Base-by-base conservation (phyloP, 2,113 vertebrate species). In the Ptychochromis oligacanthus region DNA sequence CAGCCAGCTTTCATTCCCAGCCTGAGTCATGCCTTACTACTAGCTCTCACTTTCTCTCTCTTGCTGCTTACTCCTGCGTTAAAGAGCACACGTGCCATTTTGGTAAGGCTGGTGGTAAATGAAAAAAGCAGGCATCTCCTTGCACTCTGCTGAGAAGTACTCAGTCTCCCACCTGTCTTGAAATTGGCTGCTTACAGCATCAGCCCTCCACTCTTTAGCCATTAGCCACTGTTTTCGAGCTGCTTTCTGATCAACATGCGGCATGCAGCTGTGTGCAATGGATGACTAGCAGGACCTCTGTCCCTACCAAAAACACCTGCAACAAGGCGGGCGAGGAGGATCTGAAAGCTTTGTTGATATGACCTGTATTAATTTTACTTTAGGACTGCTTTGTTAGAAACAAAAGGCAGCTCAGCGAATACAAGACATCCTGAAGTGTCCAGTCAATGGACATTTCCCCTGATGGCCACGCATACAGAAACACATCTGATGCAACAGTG, bases 71-170 rank as follows among this genome's bases (percentile, higher is more conserved):
- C 81, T 62, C 43, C 83, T 75, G 84, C 56, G 49, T 79, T 56
- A 84, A 79, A 78, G 36, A 76, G 52, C 83, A 80, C 17, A 7
- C 61, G 79, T 72, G 64, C 57, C 60, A 62, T 49, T 82, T 79
- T 81, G 49, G 54, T 74, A 55, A 84, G 67, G 76, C 70, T 77
- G 75, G 54, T 61, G 46, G 49, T 57, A 84, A 88, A 92, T 88
- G 82, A 90, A 86, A 90, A 60, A 87, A 89, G 88, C 46, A 56
- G 58, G 62, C 18, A 11, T 78, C 43, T 58, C 24, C 89, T 88
- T 89, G 75, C 77, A 80, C 80, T 72, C 62, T 4, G 22, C 67
- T 65, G 80, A 78, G 74, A 85, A 82, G 11, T 57, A 81, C 70
- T 82, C 70, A 54, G 59, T 83, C 80, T 82, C 82, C 82, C 58